phyloP scores from a whole-genome alignment of 2,113 vertebrate genomes.

The Callipepla squamata region DNA sequence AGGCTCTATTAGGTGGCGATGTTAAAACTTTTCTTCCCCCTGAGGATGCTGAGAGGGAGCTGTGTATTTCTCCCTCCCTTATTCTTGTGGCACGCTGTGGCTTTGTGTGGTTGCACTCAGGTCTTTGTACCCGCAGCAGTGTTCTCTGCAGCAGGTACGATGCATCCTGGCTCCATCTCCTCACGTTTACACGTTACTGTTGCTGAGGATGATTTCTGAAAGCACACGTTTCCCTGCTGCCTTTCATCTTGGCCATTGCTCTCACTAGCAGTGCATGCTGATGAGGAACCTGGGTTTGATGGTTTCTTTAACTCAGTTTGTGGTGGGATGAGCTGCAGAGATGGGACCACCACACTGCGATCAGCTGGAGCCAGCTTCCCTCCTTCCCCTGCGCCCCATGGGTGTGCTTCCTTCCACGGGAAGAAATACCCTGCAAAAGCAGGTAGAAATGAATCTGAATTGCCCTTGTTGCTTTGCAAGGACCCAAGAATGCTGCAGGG shows the following conservation, averaged over 20 bases:
- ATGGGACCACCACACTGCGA: fast-evolving
- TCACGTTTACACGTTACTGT: fast-evolving
- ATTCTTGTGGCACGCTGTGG: fast-evolving
- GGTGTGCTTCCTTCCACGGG: background rate
- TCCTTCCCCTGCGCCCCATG: background rate
- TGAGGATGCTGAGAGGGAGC: background rate
- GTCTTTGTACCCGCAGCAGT: background rate
- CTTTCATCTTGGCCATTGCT: too few relatives aligned
- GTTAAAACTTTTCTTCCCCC: background rate
- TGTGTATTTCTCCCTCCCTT: background rate
- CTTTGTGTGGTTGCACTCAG: fast-evolving
- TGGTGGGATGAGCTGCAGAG: background rate
- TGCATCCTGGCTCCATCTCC: fast-evolving
- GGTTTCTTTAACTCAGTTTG: fast-evolving
- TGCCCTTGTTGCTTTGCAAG: background rate
- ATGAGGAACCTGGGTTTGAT: fast-evolving
- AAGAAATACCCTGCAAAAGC: background rate
- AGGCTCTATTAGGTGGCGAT: constrained; percentile 35
- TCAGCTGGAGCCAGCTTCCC: background rate
- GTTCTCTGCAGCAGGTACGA: fast-evolving
- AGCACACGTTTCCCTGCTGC: fast-evolving
- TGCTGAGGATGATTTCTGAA: too few relatives aligned
- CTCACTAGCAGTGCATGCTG: fast-evolving
- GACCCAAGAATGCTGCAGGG: background rate
- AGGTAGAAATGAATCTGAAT: fast-evolving